phyloP scores from a whole-genome alignment of 2,113 vertebrate genomes.

The Phasianus colchicus region DNA sequence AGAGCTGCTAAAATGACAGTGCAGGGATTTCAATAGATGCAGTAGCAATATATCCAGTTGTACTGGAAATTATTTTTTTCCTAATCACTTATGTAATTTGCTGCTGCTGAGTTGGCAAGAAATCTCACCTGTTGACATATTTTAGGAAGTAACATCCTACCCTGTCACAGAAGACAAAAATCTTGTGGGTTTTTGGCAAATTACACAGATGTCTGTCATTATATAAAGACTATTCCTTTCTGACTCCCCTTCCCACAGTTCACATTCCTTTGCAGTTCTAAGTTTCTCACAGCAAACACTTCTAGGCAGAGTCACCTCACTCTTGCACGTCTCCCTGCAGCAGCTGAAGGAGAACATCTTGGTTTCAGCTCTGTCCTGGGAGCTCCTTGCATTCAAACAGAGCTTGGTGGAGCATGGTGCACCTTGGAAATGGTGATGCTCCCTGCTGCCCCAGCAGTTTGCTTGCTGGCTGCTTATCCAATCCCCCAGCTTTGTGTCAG shows the following conservation, averaged over 20 bases:
- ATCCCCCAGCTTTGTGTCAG: background rate
- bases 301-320: fast-evolving
- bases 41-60: background rate
- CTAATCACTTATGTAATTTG: fast-evolving
- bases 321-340: background rate
- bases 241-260: background rate
- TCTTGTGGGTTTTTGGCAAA: background rate
- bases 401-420: background rate
- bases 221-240: background rate
- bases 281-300: background rate
- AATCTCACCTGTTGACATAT: background rate
- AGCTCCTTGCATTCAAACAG: background rate
- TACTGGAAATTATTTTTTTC: background rate
- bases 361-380: background rate
- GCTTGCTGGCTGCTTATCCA: fast-evolving
- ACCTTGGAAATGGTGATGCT: background rate
- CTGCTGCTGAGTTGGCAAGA: background rate
- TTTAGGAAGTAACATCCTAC: background rate
- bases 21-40: background rate
- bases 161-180: background rate
- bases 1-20: background rate
- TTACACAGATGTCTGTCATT: background rate
- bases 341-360: background rate
- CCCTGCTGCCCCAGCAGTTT: background rate
- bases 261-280: background rate